Evolutionary conservation across 2,113 vertebrate genomes (phyloP).

Genomic region (Uria aalge): DNA sequence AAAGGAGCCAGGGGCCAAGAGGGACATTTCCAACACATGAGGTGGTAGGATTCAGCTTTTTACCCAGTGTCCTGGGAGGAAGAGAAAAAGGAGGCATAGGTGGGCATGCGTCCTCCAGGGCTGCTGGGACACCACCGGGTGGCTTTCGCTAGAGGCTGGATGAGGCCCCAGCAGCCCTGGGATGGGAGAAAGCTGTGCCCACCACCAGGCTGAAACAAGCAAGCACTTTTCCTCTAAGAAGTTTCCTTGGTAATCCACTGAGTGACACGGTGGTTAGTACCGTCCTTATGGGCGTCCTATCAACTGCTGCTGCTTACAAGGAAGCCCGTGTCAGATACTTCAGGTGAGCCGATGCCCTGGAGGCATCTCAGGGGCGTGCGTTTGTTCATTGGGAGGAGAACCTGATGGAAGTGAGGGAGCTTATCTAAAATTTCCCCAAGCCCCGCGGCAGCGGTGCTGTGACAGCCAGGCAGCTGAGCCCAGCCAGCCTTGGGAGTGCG

Average conservation of each 20-base stretch:
- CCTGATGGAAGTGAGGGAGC: conserved; percentile 9
- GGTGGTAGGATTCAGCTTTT: not conserved
- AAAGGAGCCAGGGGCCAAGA: not conserved
- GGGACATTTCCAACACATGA: rapidly evolving
- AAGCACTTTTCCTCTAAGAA: conserved; percentile 46
- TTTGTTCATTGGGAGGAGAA: not conserved
- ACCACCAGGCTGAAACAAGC: not conserved
- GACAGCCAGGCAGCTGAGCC: conserved; percentile 18
- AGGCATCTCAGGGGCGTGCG: not conserved
- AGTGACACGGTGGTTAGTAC: conserved; percentile 37
- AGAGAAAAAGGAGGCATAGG: not conserved
- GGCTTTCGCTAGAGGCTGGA: rapidly evolving
- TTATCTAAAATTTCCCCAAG: conserved; percentile 20
- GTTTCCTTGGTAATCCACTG: conserved; percentile 37
- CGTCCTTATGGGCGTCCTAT: not conserved
- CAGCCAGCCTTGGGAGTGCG: not conserved
- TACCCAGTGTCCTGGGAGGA: not conserved
- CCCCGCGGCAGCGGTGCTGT: not conserved
- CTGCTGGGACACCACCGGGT: not conserved
- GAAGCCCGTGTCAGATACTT: not conserved
- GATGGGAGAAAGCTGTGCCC: not conserved
- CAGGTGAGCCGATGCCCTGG: not conserved
- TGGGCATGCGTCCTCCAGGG: rapidly evolving
- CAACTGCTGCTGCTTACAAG: conserved; percentile 48
- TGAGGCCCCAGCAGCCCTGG: not conserved